Base-by-base conservation (phyloP, 2,797 vertebrate species). In the Clarias pachynema region DNA sequence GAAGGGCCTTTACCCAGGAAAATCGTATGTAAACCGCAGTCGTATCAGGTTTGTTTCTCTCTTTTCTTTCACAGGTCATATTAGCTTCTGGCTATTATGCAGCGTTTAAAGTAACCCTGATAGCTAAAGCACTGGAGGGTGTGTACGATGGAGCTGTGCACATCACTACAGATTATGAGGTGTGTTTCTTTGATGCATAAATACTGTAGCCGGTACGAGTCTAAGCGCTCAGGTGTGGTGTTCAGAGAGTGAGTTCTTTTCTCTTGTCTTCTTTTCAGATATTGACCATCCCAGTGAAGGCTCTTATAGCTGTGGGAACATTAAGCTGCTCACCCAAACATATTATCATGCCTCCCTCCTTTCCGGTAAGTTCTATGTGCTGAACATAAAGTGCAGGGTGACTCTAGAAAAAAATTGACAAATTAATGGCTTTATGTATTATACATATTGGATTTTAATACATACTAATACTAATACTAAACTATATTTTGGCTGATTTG, bases 101-200 rank as follows among this genome's bases (percentile, higher is more conserved):
- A 87, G 96, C 96, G 10, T 99, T 99, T 93, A 96, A 96, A 94
- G 97, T 99, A 88, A 97, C 95, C 65, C 93, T 99, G 80, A 94
- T 95, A 89, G 97, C 97, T 0, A 97, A 97, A 87, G 95, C 96
- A 5, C 95, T 99, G 86, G 97, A 99, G 93, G 98, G 98, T 37
- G 89, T 93, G 73, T 97, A 98, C 60, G 98, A 99, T 26, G 98
- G 97, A 90, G 98, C 97, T 69, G 94, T 99, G 85, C 98, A 99
- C 92, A 96, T 99, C 86, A 97, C 96, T 0, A 99, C 98, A 91
- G 98, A 99, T 91, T 99, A 98, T 88, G 97, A 99, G 97, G 98
- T 99, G 93, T n/a, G 90, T 59, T 3, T 53, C 49, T 2, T 37
- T 12, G 0, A 4, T 75, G 22, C 70, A 44, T 59, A 10, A 12